Percentiles rank a stretch among this genome's conserved stretches.
These are phyloP conservation scores for Ridgeia piscesae DNA, from an alignment of 1,140 invertebrate species.

Conservation along the genomic window DNA sequence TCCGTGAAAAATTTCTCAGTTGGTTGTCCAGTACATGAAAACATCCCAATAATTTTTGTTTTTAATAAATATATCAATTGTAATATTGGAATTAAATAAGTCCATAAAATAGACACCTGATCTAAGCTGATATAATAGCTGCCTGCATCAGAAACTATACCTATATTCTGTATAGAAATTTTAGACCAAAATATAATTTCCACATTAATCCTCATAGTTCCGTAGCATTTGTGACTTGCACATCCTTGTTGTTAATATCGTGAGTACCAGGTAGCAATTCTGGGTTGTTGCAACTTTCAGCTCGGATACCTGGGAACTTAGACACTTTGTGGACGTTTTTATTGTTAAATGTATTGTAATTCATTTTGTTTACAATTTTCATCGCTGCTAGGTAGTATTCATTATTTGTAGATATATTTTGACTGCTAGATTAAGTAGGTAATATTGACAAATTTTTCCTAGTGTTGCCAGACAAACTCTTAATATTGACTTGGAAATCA, in stretches of 20 bases:
- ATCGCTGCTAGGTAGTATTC: not conserved
- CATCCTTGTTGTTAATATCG: too few species aligned
- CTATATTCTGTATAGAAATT: too few species aligned
- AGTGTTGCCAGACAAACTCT: not conserved
- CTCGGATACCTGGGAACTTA: not conserved
- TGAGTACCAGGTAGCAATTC: too few species aligned
- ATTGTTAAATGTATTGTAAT: not conserved
- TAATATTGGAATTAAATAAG: not conserved
- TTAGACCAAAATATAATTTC: too few species aligned
- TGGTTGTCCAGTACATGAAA: not conserved
- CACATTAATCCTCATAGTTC: too few species aligned
- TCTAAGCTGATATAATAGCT: not conserved
- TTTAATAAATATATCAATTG: not conserved
- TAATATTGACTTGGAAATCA: not conserved
- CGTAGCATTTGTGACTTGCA: too few species aligned
- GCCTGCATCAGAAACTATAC: not conserved
- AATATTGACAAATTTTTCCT: not conserved
- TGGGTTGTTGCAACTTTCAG: too few species aligned
- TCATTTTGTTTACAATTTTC: constrained; percentile 20
- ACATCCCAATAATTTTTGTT: not conserved
- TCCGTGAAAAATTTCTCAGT: not conserved
- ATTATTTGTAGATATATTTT: not conserved
- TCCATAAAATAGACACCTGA: not conserved
- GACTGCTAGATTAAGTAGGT: not conserved
- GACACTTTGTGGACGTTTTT: too few species aligned